These are phyloP conservation scores for Dasyurus viverrinus DNA, from an alignment of 2,113 vertebrate species.

Conservation along the genomic window DNA sequence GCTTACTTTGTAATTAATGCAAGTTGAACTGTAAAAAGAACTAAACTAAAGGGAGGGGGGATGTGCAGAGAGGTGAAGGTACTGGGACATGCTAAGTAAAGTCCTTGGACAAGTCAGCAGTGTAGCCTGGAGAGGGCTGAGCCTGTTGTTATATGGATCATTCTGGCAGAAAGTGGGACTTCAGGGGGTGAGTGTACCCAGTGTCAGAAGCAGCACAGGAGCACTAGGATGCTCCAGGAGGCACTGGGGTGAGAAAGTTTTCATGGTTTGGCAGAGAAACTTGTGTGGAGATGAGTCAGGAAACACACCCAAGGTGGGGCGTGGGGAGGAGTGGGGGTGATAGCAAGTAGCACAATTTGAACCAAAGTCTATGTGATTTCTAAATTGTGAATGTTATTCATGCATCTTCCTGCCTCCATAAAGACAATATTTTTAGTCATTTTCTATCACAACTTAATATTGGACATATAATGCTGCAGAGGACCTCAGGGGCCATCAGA, in stretches of 20 bases:
- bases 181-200: not conserved
- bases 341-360: not conserved
- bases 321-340: rapidly evolving
- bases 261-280: not conserved
- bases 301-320: not conserved
- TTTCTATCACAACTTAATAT: not conserved
- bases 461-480: not conserved
- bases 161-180: not conserved
- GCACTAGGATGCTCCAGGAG: too few relatives aligned
- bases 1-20: not conserved
- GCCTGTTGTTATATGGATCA: not conserved
- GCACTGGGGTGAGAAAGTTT: not conserved
- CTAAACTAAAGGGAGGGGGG: too few relatives aligned
- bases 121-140: not conserved
- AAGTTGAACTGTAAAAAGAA: not conserved
- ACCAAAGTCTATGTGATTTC: not conserved
- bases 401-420: not conserved
- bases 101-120: not conserved
- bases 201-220: not conserved
- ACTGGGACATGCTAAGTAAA: not conserved
- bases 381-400: not conserved
- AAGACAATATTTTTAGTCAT: not conserved
- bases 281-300: not conserved
- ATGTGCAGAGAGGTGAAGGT: too few relatives aligned
- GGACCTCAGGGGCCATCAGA: not conserved